Evolutionary conservation across 1,140 invertebrate species (phyloP), one percentile per base, ranked within the genome.

Genomic region (Drosophila burlai): DNA sequence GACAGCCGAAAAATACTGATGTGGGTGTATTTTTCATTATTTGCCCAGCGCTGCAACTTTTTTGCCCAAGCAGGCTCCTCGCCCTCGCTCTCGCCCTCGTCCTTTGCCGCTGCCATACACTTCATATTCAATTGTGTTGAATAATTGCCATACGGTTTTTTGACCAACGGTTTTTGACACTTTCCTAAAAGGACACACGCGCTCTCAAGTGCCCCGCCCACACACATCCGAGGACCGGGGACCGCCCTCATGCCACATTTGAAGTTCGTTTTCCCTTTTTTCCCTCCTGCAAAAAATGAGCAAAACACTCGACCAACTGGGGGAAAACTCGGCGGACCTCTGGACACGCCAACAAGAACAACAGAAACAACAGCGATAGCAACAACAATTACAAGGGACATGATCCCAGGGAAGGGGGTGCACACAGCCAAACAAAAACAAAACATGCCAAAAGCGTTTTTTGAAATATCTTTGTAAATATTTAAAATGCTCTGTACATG

Each of bases 121-220:
- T 92, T 92, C 91, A 92, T 91, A 91, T 92, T 92, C 91, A 92
- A 92, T 92, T 92, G 91, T 91, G 91, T 92, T 92, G 91, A 92
- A 92, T 92, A 92, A 92, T 92, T 92, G 91, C 91, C 91, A 90
- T 90, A 92, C 89, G 91, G 80, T 92, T 92, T 92, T 91, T 92
- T 89, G 83, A 91, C 87, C 91, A 92, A 92, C 91, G 91, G 86
- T 92, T 92, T 92, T 92, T 92, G 91, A 92, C 91, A 92, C 91
- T 92, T 92, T 90, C 85, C 85, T 90, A 89, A 89, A 89, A 89
- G 85, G 85, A 86, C 83, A 89, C 85, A 85, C 84, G 77, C 81
- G 73, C 77, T 54, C 74, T 81, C 81, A 84, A 80, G 77, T 78
- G 77, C 77, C 67, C 64, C 81, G 76, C 68, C 61, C 45, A 31